phyloP scores from a whole-genome alignment of 2,113 vertebrate species.

The Ceuthmochares aereus region DNA sequence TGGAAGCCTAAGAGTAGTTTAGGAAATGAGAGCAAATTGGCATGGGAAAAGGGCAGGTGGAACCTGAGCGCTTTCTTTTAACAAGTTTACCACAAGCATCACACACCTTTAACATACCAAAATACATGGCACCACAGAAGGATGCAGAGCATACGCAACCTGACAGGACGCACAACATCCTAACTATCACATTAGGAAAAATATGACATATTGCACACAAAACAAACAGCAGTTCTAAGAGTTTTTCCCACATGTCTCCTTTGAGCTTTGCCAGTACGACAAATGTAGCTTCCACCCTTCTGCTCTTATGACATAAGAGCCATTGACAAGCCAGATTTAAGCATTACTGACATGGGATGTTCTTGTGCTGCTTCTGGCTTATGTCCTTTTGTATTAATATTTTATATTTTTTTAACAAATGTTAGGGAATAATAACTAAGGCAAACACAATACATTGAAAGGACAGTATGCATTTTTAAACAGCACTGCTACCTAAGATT shows the following conservation, averaged over 20 bases:
- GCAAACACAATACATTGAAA: neutral
- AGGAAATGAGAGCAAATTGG: neutral
- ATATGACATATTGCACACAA: neutral
- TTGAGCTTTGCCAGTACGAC: neutral
- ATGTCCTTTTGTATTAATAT: neutral
- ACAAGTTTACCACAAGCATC: neutral
- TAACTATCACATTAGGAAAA: neutral
- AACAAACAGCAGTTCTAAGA: neutral
- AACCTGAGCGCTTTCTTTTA: neutral
- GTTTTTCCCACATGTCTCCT: neutral
- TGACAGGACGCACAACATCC: neutral
- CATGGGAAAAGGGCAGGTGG: neutral
- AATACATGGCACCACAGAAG: neutral
- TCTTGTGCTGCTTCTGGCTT: neutral
- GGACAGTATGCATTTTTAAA: slow-evolving; percentile 45
- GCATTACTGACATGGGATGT: neutral
- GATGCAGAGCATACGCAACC: neutral
- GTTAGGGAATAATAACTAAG: neutral
- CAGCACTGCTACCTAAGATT: neutral
- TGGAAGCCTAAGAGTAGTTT: neutral
- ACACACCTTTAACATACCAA: neutral
- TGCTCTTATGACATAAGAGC: neutral
- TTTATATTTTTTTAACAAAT: neutral
- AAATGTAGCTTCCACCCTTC: neutral
- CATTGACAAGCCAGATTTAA: neutral